These are phyloP conservation scores for Berghia stephanieae DNA, from an alignment of 1,140 invertebrate species.

Conservation along the genomic window DNA sequence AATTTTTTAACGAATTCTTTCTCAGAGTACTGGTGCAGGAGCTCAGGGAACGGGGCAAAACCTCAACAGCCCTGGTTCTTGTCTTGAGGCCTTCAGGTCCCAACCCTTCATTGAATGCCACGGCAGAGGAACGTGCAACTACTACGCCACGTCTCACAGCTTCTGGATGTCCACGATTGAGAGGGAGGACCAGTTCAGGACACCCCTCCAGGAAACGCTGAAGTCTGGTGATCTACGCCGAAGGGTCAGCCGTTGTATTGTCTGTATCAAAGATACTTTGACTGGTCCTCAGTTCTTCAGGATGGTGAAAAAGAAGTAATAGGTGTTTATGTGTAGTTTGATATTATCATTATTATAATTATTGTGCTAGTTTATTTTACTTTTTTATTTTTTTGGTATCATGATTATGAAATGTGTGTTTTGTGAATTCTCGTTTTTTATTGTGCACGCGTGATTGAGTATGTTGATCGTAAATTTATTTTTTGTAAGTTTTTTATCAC, in stretches of 20 bases:
- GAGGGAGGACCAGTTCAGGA: constrained; percentile 77
- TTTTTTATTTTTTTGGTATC: too few relatives aligned
- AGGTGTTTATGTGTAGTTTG: too few relatives aligned
- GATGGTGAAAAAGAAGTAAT: constrained; percentile 36
- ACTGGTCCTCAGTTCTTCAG: constrained; percentile 32
- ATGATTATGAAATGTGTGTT: too few relatives aligned
- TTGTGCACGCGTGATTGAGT: too few relatives aligned
- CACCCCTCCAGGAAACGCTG: constrained; percentile 88
- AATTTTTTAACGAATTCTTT: too few relatives aligned
- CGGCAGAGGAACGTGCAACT: constrained; percentile 63
- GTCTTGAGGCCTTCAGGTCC: constrained; percentile 93
- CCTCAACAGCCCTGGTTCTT: constrained; percentile 91
- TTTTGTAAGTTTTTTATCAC: too few relatives aligned
- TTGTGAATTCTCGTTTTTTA: too few relatives aligned
- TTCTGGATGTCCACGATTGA: constrained; percentile 98
- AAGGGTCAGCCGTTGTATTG: constrained; percentile 91
- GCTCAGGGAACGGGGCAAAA: constrained; percentile 95
- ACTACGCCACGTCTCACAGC: constrained; percentile 77
- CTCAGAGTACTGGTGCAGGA: constrained; percentile 81
- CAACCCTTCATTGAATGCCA: constrained; percentile 93
- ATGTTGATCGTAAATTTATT: too few relatives aligned
- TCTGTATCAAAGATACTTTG: constrained; percentile 77
- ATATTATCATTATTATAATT: too few relatives aligned
- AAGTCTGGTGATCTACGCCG: constrained; percentile 87
- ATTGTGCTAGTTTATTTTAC: too few relatives aligned